Conservation (phyloP, 2,797 vertebrate genomes). For the Falco columbarius region DNA sequence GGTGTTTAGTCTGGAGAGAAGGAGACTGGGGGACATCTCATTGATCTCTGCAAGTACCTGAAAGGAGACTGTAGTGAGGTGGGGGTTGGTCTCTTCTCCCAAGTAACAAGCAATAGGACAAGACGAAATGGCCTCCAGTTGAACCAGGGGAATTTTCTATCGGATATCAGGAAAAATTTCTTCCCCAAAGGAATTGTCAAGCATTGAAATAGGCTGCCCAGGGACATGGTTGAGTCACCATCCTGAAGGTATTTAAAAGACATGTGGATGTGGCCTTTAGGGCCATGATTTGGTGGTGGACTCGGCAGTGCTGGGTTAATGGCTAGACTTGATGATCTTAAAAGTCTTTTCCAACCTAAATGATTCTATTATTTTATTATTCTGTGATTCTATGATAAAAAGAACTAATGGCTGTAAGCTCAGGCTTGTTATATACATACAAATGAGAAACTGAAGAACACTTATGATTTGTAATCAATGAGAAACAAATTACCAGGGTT, state of each 20-base stretch:
- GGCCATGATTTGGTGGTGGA: not conserved
- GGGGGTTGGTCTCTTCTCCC: too few species aligned
- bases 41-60: too few species aligned
- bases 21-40: too few species aligned
- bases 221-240: not conserved
- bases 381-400: not conserved
- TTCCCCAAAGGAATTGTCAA: not conserved
- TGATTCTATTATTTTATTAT: not conserved
- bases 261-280: not conserved
- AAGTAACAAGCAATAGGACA: too few species aligned
- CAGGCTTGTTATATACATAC: constrained; percentile 18
- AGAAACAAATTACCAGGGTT: constrained; percentile 22
- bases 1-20: too few species aligned
- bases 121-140: too few species aligned
- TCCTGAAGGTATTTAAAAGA: not conserved
- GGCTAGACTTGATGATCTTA: not conserved
- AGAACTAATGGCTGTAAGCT: not conserved
- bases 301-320: not conserved
- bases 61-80: too few species aligned
- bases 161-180: not conserved
- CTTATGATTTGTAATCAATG: constrained; percentile 29
- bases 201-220: not conserved
- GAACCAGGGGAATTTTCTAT: too few species aligned
- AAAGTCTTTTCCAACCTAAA: not conserved
- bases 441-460: constrained; percentile 40